A percentile compares a stretch with the other conserved stretches of the same genome.
These are phyloP conservation scores for Ditylenchus weischeri DNA, from an alignment of 2,888 invertebrate genomes.

Conservation along the genomic window DNA sequence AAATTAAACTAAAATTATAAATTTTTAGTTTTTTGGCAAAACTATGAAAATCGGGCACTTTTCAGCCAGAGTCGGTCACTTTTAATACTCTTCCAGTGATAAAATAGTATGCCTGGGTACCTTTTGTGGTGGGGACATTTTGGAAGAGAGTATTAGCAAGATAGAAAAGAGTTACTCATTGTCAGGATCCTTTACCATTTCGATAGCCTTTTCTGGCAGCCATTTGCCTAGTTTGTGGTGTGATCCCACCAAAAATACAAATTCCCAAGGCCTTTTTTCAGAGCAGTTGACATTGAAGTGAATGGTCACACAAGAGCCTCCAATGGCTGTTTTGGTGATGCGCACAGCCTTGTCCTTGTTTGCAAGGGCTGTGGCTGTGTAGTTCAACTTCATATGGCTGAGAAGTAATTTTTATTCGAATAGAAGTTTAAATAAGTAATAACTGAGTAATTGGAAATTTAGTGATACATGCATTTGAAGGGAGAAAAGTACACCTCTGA, in stretches of 20 bases:
- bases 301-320: conserved; percentile 9
- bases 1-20: too few relatives aligned
- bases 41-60: too few relatives aligned
- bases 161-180: conserved; percentile 23
- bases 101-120: neutral
- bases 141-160: neutral
- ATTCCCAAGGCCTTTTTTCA: conserved; percentile 33
- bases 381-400: too few relatives aligned
- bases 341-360: conserved; percentile 4
- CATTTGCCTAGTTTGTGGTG: conserved; percentile 44
- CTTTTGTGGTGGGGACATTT: neutral
- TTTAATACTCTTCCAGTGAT: neutral
- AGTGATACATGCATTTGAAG: too few relatives aligned
- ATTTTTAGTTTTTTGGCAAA: too few relatives aligned
- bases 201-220: conserved; percentile 43
- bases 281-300: conserved; percentile 16
- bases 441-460: too few relatives aligned
- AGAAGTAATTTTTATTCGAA: too few relatives aligned
- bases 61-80: too few relatives aligned
- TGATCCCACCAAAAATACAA: conserved; percentile 46
- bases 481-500: too few relatives aligned
- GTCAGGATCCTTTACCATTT: conserved; percentile 32
- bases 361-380: neutral
- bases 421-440: too few relatives aligned
- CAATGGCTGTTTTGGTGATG: conserved; percentile 11